These are phyloP conservation scores for Drosophila kuntzei DNA, from an alignment of 2,888 invertebrate genomes.

Conservation along the genomic window DNA sequence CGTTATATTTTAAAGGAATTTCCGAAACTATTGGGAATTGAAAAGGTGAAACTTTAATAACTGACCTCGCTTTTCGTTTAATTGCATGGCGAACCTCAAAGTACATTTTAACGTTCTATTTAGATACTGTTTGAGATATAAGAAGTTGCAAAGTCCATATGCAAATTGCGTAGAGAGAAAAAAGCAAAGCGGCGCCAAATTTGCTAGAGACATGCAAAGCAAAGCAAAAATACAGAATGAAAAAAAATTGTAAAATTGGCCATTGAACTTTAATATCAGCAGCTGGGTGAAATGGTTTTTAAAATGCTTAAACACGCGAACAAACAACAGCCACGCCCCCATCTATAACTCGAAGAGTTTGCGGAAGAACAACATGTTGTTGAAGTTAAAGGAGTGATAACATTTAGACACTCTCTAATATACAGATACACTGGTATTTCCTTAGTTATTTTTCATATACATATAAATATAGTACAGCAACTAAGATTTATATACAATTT, in stretches of 20 bases:
- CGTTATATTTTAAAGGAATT: too few species aligned
- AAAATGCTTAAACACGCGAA: conserved; percentile 70
- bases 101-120: conserved; percentile 6
- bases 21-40: neutral
- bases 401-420: conserved; percentile 1
- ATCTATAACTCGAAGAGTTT: conserved; percentile 45
- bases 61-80: neutral
- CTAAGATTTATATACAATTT: neutral
- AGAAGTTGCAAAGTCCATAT: conserved; percentile 4
- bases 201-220: conserved; percentile 41
- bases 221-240: conserved; percentile 31
- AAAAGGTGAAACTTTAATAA: neutral
- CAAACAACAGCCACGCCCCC: conserved; percentile 57
- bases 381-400: conserved; percentile 15
- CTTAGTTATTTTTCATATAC: neutral
- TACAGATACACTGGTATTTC: neutral
- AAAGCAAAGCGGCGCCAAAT: conserved; percentile 55
- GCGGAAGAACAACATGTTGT: conserved; percentile 14
- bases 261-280: conserved; percentile 74
- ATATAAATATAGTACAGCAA: too few species aligned
- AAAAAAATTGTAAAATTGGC: conserved; percentile 59
- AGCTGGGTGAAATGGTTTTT: conserved; percentile 41
- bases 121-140: conserved; percentile 2
- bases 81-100: conserved; percentile 13
- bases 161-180: conserved; percentile 16